Evolutionary conservation across 2,113 vertebrate species (phyloP).

Genomic region (Cebus imitator): DNA sequence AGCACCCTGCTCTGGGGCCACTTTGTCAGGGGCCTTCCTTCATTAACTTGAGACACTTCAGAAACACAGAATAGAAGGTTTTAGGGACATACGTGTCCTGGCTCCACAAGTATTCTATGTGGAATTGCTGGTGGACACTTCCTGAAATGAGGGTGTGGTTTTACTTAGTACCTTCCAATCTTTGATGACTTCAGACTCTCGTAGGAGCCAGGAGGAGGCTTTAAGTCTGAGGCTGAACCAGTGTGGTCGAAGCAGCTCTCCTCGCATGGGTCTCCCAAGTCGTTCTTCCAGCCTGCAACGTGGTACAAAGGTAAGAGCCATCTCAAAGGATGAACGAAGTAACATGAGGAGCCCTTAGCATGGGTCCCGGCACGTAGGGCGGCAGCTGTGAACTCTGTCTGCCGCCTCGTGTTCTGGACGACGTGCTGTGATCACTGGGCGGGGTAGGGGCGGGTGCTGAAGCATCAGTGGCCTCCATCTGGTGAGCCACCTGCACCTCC

Average conservation of each 20-base stretch:
- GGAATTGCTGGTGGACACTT: not conserved
- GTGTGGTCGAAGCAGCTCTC: rapidly evolving
- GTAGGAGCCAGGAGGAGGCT: not conserved
- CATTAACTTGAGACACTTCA: too few species aligned
- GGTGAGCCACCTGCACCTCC: not conserved
- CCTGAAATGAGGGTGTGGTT: not conserved
- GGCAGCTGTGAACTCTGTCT: too few species aligned
- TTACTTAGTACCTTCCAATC: not conserved
- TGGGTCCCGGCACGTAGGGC: not conserved
- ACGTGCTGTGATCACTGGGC: too few species aligned
- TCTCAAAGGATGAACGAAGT: not conserved
- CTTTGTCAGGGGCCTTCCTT: too few species aligned
- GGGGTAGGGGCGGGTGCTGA: too few species aligned
- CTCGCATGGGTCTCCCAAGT: not conserved
- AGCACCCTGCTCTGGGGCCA: too few species aligned
- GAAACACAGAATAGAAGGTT: not conserved
- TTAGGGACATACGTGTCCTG: not conserved
- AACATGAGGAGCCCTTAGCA: not conserved
- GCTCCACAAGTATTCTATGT: not conserved
- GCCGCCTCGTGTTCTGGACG: too few species aligned
- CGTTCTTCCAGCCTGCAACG: rapidly evolving
- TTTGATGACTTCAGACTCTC: not conserved
- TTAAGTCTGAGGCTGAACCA: not conserved
- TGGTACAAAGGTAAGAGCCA: not conserved
- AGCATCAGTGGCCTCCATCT: not conserved